phyloP scores from a whole-genome alignment of 37 sponge, comb jelly and placozoan genomes.

The Hormiphora californensis region DNA sequence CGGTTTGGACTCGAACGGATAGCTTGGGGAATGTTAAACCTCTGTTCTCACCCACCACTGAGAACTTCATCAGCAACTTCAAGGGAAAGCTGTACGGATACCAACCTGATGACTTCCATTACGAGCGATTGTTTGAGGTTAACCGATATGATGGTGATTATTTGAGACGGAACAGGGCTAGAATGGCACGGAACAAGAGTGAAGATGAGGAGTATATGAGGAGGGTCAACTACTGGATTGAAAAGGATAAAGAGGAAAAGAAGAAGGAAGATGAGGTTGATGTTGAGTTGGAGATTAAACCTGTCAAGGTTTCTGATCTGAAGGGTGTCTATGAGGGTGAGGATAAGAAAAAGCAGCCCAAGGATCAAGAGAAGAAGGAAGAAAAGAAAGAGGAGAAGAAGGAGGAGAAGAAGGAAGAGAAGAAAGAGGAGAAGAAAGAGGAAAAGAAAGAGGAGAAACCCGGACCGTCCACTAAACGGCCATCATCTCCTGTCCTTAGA shows the following conservation, averaged over 20 bases:
- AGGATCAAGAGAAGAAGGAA: neutral
- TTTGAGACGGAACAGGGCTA: neutral
- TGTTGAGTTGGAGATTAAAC: neutral
- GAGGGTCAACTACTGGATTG: no score
- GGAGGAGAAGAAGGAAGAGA: neutral
- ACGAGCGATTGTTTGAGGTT: neutral
- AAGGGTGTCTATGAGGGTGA: no score
- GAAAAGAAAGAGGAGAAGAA: neutral
- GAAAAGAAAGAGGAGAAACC: neutral
- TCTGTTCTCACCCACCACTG: neutral
- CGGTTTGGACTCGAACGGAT: neutral
- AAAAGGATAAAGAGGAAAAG: neutral
- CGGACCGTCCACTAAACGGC: neutral
- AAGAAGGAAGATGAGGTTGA: conserved; percentile 3
- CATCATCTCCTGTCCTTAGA: no score
- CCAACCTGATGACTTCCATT: neutral
- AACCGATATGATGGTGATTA: neutral
- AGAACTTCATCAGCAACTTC: neutral
- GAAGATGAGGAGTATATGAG: neutral
- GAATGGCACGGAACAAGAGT: neutral
- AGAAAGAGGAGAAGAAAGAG: neutral
- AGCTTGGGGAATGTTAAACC: neutral
- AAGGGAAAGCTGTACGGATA: neutral
- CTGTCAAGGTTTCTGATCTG: no score
- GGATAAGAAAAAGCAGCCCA: neutral